These are phyloP conservation scores for Diachasma alloeum DNA, from an alignment of 1,140 invertebrate genomes.

Conservation along the genomic window DNA sequence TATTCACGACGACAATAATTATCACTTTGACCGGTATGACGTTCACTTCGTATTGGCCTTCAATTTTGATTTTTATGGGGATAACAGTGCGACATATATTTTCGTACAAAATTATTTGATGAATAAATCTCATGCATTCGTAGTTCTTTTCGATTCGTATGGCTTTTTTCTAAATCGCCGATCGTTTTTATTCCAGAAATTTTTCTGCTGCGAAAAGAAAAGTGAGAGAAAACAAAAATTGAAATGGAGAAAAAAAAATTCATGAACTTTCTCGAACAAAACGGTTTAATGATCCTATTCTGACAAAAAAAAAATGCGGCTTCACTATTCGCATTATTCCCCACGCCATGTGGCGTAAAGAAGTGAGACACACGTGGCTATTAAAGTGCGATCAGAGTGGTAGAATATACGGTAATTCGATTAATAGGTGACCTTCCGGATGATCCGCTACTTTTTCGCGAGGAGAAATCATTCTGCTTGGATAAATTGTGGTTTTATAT, in stretches of 20 bases:
- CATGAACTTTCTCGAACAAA: background rate
- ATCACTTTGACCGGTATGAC: background rate
- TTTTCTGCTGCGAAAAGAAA: too few relatives aligned
- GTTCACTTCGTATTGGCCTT: background rate
- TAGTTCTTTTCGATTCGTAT: too few relatives aligned
- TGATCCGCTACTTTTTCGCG: slow-evolving; percentile 4
- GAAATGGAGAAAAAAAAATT: background rate
- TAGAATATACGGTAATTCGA: slow-evolving; percentile 28
- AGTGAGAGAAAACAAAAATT: too few relatives aligned
- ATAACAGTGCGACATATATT: background rate
- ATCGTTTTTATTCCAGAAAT: too few relatives aligned
- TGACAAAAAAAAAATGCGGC: background rate
- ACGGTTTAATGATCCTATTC: slow-evolving; percentile 18
- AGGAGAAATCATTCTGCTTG: background rate
- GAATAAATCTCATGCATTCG: too few relatives aligned
- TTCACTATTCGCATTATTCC: slow-evolving; percentile 26
- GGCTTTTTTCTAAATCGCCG: too few relatives aligned
- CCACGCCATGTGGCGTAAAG: slow-evolving; percentile 10
- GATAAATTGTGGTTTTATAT: slow-evolving; percentile 3
- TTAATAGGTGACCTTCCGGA: slow-evolving; percentile 28
- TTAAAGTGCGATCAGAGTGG: slow-evolving; percentile 32
- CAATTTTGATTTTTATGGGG: background rate
- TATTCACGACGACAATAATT: background rate
- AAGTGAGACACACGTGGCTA: slow-evolving; percentile 4
- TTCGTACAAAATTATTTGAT: too few relatives aligned